Evolutionary conservation across 2,797 vertebrate genomes (phyloP).

Genomic region (Menidia menidia): DNA sequence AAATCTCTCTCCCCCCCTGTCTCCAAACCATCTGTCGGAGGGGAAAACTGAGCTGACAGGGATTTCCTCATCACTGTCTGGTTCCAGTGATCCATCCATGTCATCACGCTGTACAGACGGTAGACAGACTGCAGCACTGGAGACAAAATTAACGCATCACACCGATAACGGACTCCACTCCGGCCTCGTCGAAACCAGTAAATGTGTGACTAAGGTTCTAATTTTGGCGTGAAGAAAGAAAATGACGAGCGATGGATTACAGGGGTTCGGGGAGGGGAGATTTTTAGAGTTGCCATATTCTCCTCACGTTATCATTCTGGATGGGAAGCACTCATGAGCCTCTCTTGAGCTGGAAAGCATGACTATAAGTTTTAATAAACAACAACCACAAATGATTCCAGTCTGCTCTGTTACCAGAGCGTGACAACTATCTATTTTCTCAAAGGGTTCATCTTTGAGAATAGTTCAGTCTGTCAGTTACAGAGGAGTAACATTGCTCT

Average conservation of each 20-base stretch:
- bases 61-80: conserved; percentile 1
- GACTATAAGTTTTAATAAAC: neutral
- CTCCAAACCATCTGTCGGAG: conserved; percentile 17
- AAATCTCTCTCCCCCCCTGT: neutral
- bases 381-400: no score
- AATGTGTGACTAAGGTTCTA: conserved; percentile 32
- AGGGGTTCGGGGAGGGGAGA: neutral
- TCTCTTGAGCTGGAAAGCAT: neutral
- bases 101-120: conserved; percentile 20
- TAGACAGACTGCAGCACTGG: neutral
- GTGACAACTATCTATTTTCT: no score
- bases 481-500: no score
- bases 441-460: no score
- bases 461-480: no score
- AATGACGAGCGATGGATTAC: conserved; percentile 22
- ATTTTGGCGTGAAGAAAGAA: conserved; percentile 9
- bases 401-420: no score
- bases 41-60: conserved; percentile 1
- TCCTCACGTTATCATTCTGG: conserved; percentile 10
- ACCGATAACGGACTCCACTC: conserved; percentile 10
- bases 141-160: conserved; percentile 7
- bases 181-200: conserved; percentile 28
- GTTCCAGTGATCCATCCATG: conserved; percentile 20
- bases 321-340: conserved; percentile 20
- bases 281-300: neutral